Base-by-base conservation (phyloP, 2,888 invertebrate species). In the Caenorhabditis panamensis region DNA sequence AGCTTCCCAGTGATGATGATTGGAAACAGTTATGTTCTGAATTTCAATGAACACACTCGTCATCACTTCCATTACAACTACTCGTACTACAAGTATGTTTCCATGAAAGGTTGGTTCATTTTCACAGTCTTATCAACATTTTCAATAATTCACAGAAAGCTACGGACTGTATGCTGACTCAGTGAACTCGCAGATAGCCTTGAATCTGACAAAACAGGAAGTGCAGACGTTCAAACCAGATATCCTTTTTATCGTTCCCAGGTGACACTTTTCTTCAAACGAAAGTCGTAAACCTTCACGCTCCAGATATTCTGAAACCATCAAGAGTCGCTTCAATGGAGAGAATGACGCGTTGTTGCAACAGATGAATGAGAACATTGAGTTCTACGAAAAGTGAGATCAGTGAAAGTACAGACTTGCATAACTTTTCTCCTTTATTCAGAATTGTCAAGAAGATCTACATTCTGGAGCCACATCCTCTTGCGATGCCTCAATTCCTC, bases 11-110 rank as follows among this genome's bases (percentile, higher is more conserved):
- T 79, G 0, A 63, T 73, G 63, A 51, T 79, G 61, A 47, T 79
- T 13, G 79, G 79, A 24, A 79, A 79, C 53, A 79, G 73, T 36
- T 79, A 68, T 26, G 63, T 53, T 1, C 6, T 62, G 54, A 79
- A 79, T 24, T 49, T 68, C 9, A 54, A 18, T 3, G 68, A 73
- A 16, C 53, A 49, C 18, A 73, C 72, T 8, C 36, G 63, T 20
- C 26, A 24, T 16, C 41, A 62, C n/a, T 73, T 73, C 44, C 47
- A 73, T 31, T 62, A 62, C 2, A 72, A 73, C 18, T 79, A 79
- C 24, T 58, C 63, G n/a, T 31, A 56, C n/a, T 79, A 54, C n/a
- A 49, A 63, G 37, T 63, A 58, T 26, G 16, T 62, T 9, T 61
- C 79, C 16, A 28, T 71, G 16, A 24, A 56, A 13, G 64, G 77